A percentile compares a stretch with the other conserved stretches of the same genome.
These are phyloP conservation scores for Pomacea maculata DNA, from an alignment of 1,140 invertebrate species.

Conservation along the genomic window DNA sequence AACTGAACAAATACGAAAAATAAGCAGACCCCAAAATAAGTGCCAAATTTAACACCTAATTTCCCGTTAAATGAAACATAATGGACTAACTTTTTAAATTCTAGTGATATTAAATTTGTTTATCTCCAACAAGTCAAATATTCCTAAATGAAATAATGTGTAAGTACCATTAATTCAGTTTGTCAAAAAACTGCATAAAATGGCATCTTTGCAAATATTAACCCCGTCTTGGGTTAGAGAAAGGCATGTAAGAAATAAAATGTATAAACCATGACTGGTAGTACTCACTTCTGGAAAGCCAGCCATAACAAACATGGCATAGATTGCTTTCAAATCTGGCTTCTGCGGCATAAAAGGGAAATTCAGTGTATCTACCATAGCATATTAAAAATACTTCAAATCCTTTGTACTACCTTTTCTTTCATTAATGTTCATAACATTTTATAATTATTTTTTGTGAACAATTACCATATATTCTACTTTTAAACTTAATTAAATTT, in stretches of 20 bases:
- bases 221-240: too few relatives aligned
- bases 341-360: conserved; percentile 36
- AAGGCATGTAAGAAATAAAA: too few relatives aligned
- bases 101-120: too few relatives aligned
- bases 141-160: too few relatives aligned
- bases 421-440: not conserved
- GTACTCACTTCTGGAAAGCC: conserved; percentile 61
- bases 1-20: not conserved
- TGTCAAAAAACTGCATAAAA: too few relatives aligned
- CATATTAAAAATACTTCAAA: not conserved
- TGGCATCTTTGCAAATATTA: too few relatives aligned
- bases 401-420: not conserved
- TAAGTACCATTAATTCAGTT: too few relatives aligned
- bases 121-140: too few relatives aligned
- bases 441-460: too few relatives aligned
- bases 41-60: too few relatives aligned
- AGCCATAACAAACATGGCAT: conserved; percentile 63
- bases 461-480: too few relatives aligned
- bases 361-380: not conserved
- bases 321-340: conserved; percentile 55
- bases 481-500: too few relatives aligned
- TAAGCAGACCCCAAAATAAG: not conserved
- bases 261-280: not conserved
- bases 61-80: not conserved
- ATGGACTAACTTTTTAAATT: not conserved